These are phyloP conservation scores for Intellagama lesueurii DNA, from an alignment of 2,797 vertebrate genomes.

Conservation along the genomic window DNA sequence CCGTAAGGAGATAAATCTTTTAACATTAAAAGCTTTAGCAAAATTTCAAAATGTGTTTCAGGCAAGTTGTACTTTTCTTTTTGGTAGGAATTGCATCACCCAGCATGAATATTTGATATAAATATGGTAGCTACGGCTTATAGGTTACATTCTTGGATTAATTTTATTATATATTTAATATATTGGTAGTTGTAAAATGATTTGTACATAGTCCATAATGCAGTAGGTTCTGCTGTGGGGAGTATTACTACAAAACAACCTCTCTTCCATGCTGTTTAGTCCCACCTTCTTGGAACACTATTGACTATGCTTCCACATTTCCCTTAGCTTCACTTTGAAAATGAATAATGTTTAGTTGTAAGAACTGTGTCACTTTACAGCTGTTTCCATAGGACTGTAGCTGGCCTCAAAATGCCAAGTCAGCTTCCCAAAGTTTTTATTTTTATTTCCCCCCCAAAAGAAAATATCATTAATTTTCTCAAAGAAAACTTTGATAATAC, in stretches of 20 bases:
- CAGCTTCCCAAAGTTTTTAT: conserved; percentile 58
- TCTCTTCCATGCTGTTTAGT: conserved; percentile 41
- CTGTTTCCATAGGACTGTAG: conserved; percentile 62
- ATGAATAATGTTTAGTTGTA: conserved; percentile 42
- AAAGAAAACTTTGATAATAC: conserved; percentile 58
- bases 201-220: conserved; percentile 75
- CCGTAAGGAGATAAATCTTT: conserved; percentile 29
- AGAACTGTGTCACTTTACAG: conserved; percentile 35
- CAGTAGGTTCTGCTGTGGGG: conserved; percentile 53
- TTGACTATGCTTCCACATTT: conserved; percentile 55
- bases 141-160: conserved; percentile 73
- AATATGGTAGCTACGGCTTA: conserved; percentile 58
- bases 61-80: conserved; percentile 65
- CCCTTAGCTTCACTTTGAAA: conserved; percentile 61
- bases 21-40: conserved; percentile 45
- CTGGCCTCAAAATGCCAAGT: conserved; percentile 47
- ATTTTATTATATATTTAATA: conserved; percentile 83
- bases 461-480: conserved; percentile 17
- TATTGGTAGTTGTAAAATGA: conserved; percentile 76
- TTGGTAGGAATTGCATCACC: conserved; percentile 62
- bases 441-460: background rate
- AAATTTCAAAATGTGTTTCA: conserved; percentile 39
- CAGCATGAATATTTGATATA: conserved; percentile 66
- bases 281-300: conserved; percentile 61
- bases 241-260: conserved; percentile 48